Evolutionary conservation across 2,888 invertebrate genomes (phyloP).

Genomic region (Liposcelis brunnea): DNA sequence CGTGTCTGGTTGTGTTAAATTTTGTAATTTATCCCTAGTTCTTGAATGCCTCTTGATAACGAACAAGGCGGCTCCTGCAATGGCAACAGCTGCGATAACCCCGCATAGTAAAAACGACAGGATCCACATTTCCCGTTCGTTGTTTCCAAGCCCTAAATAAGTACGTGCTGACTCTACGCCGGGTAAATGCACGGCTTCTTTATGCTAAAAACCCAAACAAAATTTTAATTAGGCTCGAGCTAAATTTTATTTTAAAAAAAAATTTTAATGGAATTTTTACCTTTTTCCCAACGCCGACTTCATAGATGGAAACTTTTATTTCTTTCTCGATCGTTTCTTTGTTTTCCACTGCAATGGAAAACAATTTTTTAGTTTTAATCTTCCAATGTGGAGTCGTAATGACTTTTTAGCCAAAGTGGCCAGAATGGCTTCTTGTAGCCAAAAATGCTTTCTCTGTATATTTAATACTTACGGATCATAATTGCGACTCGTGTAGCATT

Average conservation of each 20-base stretch:
- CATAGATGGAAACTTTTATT: slow-evolving; percentile 48
- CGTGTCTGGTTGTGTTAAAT: slow-evolving; percentile 54
- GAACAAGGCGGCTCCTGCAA: slow-evolving; percentile 43
- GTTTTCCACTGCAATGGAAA: slow-evolving; percentile 38
- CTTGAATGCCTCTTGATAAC: slow-evolving; percentile 59
- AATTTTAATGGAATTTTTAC: slow-evolving; percentile 26
- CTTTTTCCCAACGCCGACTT: slow-evolving; percentile 65
- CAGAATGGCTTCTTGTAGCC: no score
- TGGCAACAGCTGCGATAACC: slow-evolving; percentile 41
- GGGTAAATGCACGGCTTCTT: no score
- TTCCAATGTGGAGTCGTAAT: no score
- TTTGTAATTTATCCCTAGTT: slow-evolving; percentile 63
- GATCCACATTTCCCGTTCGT: slow-evolving; percentile 30
- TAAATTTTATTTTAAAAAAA: slow-evolving; percentile 10
- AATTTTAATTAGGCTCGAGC: no score
- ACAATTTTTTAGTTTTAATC: no score
- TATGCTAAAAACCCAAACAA: no score
- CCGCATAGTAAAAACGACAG: slow-evolving; percentile 43
- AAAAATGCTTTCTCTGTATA: slow-evolving; percentile 11
- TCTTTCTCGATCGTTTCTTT: slow-evolving; percentile 45
- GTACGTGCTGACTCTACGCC: slow-evolving; percentile 15
- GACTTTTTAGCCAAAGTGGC: no score
- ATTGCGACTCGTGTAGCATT: slow-evolving; percentile 46
- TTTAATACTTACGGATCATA: slow-evolving; percentile 36
- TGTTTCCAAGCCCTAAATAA: no score